Evolutionary conservation across 2,113 vertebrate species (phyloP).

Genomic region (Platichthys stellatus): DNA sequence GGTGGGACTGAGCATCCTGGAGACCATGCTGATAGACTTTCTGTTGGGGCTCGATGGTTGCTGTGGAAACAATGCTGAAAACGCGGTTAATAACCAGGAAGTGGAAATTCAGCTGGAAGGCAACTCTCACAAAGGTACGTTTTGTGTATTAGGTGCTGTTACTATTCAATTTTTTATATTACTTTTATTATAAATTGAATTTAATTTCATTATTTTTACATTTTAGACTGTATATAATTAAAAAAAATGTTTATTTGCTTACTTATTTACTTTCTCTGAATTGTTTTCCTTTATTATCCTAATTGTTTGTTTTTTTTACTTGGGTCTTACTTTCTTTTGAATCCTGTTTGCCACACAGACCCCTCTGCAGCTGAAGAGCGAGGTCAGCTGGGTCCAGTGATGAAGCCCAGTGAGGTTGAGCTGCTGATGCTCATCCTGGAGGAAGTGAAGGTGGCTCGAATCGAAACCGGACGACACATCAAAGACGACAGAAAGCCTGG

Average conservation of each 20-base stretch:
- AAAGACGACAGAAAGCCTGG: background rate
- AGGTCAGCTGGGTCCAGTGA: background rate
- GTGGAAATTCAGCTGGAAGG: conserved; percentile 12
- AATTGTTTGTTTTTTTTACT: no score
- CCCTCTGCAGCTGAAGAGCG: background rate
- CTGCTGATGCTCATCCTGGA: conserved; percentile 54
- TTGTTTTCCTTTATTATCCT: no score
- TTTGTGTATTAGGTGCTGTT: background rate
- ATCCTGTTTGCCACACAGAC: conserved; percentile 23
- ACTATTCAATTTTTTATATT: background rate
- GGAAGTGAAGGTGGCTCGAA: conserved; percentile 40
- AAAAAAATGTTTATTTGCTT: background rate
- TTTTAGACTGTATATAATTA: background rate
- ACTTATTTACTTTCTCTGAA: background rate
- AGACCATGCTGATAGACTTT: conserved; percentile 78
- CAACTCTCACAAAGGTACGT: background rate
- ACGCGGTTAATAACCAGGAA: accelerated
- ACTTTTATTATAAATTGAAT: background rate
- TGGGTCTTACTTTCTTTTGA: background rate
- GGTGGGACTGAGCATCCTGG: conserved; percentile 80
- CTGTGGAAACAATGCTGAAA: background rate
- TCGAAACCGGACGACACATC: background rate
- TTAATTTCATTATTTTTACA: background rate
- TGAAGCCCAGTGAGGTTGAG: background rate
- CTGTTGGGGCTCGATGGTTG: conserved; percentile 40